These are phyloP conservation scores for Erythrocercus mccallii DNA, from an alignment of 2,113 vertebrate genomes.

Conservation along the genomic window DNA sequence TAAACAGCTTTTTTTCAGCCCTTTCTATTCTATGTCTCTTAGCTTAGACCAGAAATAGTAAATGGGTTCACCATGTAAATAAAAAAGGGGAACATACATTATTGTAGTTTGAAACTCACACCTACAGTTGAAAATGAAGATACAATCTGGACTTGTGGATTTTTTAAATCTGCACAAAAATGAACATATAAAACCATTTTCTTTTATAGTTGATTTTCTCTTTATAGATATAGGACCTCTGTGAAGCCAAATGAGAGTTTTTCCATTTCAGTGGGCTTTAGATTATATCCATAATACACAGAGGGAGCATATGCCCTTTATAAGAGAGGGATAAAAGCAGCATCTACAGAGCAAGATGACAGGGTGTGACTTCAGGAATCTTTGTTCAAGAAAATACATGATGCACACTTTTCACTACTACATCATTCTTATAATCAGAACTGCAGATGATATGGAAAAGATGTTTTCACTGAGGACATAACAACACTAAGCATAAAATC, in stretches of 20 bases:
- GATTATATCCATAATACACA: neutral
- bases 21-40: neutral
- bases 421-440: neutral
- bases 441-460: neutral
- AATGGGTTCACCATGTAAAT: neutral
- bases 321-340: neutral
- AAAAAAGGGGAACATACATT: neutral
- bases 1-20: neutral
- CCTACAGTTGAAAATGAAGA: neutral
- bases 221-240: neutral
- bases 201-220: neutral
- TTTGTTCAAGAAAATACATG: neutral
- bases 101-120: neutral
- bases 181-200: neutral
- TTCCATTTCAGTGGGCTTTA: slow-evolving; percentile 26
- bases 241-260: neutral
- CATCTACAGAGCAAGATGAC: neutral
- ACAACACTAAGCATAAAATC: neutral
- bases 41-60: neutral
- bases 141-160: neutral
- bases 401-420: neutral
- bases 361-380: neutral
- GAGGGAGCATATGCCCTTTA: neutral
- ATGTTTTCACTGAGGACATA: neutral
- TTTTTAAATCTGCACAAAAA: neutral